Evolutionary conservation across 2,888 invertebrate genomes (phyloP), one percentile per base, ranked within the genome.

Genomic region (Dryocosmus kuriphilus): DNA sequence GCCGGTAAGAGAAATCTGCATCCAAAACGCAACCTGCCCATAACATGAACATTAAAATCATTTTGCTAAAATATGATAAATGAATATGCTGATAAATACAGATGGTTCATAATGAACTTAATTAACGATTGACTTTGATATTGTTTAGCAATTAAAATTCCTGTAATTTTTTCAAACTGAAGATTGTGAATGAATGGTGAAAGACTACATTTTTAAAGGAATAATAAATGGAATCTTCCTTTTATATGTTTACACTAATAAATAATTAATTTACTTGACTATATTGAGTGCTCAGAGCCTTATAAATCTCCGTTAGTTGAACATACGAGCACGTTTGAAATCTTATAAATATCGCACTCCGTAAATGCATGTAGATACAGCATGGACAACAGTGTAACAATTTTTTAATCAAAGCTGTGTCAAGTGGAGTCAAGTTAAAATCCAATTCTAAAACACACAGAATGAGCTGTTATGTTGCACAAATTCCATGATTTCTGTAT

Each of bases 341-440:
- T 46, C 46, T 46, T 46, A 46, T 46, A 46, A 46, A 46, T 46
- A 16, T 46, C 46, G 46, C 46, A 16, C 46, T 19, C 46, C 46
- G 46, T 46, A 46, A 46, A 46, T 46, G 46, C 46, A 46, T 46
- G 46, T 19, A 46, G 35, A 35, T 35, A 35, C 35, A 57, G 57
- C 24, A 24, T 57, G 22, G 32, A 27, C 32, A 63, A 63, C n/a
- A 65, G 24, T 38, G 38, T 65, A 24, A 22, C 24, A 22, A 65
- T 41, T 65, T 65, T 22, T 38, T 24, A 35, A 65, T 65, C 38
- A 65, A 41, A 65, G 14, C 35, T 24, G 7, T 65, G 65, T 65
- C 65, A 65, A 65, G 38, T 65, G 65, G 38, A 41, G 38, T 65
- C 65, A 65, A 65, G 11, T 24, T 24, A 22, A 38, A 24, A 65